These are phyloP conservation scores for Oreotragus oreotragus DNA, from an alignment of 2,113 vertebrate genomes.

Conservation along the genomic window DNA sequence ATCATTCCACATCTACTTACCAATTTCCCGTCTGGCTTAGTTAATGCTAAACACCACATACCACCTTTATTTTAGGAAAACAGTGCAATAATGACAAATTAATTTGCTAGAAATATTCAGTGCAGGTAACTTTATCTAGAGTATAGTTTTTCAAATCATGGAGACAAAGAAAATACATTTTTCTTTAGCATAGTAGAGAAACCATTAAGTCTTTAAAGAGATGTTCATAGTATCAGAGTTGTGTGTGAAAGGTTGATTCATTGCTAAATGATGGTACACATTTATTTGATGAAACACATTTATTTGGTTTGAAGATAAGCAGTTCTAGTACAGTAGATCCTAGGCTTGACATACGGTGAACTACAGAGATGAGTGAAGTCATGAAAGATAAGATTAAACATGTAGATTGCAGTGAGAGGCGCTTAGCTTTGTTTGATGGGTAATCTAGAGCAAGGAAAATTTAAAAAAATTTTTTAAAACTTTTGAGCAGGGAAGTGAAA, in stretches of 20 bases:
- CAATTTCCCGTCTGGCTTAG: neutral
- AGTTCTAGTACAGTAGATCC: neutral
- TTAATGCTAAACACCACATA: neutral
- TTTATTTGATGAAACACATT: neutral
- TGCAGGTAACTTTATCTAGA: neutral
- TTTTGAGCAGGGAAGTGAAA: neutral
- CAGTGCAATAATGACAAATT: neutral
- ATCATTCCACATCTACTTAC: neutral
- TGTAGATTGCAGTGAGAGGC: neutral
- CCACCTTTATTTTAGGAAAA: neutral
- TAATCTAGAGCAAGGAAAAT: neutral
- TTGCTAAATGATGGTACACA: neutral
- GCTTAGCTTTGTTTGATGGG: neutral
- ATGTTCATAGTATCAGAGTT: neutral
- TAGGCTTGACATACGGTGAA: neutral
- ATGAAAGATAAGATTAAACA: neutral
- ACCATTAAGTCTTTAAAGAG: neutral
- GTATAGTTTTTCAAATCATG: neutral
- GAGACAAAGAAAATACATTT: neutral
- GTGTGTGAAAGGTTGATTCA: neutral
- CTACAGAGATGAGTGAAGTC: neutral
- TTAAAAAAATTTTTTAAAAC: neutral
- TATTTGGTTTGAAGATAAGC: neutral
- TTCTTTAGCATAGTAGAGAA: neutral
- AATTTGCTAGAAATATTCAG: neutral